phyloP scores from a whole-genome alignment of 2,113 vertebrate genomes.

The Microtus pennsylvanicus region DNA sequence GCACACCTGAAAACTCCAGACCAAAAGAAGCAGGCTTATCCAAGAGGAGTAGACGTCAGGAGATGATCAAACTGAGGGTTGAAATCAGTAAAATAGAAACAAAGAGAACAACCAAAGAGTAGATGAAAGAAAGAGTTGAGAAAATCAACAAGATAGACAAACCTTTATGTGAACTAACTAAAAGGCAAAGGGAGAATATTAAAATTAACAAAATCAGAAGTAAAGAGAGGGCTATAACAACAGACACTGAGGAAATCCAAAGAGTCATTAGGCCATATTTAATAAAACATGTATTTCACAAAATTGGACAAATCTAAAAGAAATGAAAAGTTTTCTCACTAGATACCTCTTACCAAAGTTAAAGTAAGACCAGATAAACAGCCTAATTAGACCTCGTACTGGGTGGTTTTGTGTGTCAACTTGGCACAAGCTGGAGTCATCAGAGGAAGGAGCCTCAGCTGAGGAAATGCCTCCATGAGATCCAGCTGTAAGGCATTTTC shows the following conservation, averaged over 20 bases:
- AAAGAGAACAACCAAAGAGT: not conserved
- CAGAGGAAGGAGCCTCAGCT: not conserved
- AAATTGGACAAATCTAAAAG: not conserved
- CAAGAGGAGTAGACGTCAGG: not conserved
- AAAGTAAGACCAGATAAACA: not conserved
- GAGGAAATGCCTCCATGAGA: not conserved
- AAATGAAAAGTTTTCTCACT: not conserved
- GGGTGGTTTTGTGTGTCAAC: not conserved
- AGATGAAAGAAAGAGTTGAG: not conserved
- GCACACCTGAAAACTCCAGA: not conserved
- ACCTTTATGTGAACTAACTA: not conserved
- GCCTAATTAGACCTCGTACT: not conserved
- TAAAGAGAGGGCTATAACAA: not conserved
- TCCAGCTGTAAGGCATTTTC: not conserved
- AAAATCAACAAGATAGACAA: not conserved
- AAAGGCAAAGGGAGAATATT: not conserved
- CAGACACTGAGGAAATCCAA: not conserved
- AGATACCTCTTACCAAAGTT: not conserved
- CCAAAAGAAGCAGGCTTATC: not conserved
- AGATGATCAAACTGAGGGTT: not conserved
- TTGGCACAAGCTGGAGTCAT: not conserved
- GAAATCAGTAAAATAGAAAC: not conserved
- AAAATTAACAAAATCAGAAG: not conserved
- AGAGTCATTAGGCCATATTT: not conserved
- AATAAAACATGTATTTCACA: not conserved